Evolutionary conservation across 2,888 invertebrate genomes (phyloP).

Genomic region (Bugulina stolonifera): DNA sequence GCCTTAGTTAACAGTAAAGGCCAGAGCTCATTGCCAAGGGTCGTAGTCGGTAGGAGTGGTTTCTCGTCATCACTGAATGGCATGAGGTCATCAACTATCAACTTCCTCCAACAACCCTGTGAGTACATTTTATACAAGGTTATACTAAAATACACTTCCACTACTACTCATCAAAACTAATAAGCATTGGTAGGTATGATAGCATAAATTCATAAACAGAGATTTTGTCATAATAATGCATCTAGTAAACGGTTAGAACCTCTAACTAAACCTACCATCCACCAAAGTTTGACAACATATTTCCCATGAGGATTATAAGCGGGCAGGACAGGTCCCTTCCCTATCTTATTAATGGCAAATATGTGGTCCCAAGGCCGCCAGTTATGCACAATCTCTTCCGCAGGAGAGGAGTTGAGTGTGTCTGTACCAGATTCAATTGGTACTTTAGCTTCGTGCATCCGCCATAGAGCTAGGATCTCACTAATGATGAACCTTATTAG

Average conservation of each 20-base stretch:
- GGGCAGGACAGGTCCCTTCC: conserved; percentile 48
- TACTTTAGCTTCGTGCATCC: conserved; percentile 33
- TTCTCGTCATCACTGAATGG: conserved; percentile 51
- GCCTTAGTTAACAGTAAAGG: conserved; percentile 53
- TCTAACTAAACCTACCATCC: conserved; percentile 54
- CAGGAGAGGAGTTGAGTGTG: conserved; percentile 32
- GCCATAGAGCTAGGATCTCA: conserved; percentile 50
- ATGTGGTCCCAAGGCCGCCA: conserved; percentile 55
- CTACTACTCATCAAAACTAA: not conserved
- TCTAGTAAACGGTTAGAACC: too few species aligned
- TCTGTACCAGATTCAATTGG: conserved; percentile 30
- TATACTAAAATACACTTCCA: not conserved
- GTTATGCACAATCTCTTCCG: conserved; percentile 37
- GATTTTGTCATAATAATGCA: too few species aligned
- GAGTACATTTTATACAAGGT: not conserved
- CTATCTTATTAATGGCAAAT: conserved; percentile 49
- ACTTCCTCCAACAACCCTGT: conserved; percentile 53
- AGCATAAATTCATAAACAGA: too few species aligned
- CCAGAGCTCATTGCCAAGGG: conserved; percentile 50
- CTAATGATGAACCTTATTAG: conserved; percentile 51
- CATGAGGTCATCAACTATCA: conserved; percentile 50
- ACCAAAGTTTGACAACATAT: conserved; percentile 52
- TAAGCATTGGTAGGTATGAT: too few species aligned
- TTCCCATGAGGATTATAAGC: conserved; percentile 52
- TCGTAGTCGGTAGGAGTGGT: conserved; percentile 47